Base-by-base conservation (phyloP, 2,888 invertebrate species). In the Diaprepes abbreviatus region DNA sequence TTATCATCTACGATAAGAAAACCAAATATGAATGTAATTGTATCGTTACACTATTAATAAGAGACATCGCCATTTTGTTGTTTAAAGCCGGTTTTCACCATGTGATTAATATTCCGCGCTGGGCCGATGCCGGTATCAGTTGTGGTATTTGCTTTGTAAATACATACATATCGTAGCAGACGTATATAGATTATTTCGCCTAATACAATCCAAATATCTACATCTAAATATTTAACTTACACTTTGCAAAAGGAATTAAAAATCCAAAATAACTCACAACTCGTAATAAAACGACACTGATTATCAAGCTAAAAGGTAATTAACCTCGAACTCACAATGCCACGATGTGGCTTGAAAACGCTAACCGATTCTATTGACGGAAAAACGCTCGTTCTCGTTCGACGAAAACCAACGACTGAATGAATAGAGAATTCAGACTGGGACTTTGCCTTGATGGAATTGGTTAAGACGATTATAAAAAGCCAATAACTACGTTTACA, bases 301-400 rank as follows among this genome's bases (percentile, higher is more conserved):
- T 28, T 28, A 28, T 50, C 48, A 33, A 48, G 33, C 58, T 16
- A 33, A 65, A 43, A 50, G 66, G 66, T 66, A 58, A 66, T 43
- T 66, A 66, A 66, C 66, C 66, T 66, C 66, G 50, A 66, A 66
- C 66, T 66, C 58, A 52, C 66, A 66, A 58, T 50, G 58, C 58
- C 66, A 58, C 66, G 55, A 45, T 50, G 45, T 31, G 38, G 36
- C 28, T 65, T 31, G 55, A 65, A 64, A 55, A 57, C 45, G 45
- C 45, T 31, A 48, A 33, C 38, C 50, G 52, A 16, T 43, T 66
- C 45, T 57, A 45, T 59, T 52, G 50, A 55, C 21, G 55, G 35
- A 19, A 45, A 55, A 24, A 55, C 50, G 38, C 55, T 16, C 21
- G 12, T 36, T 36, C 55, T 50, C 55, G 36, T 19, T 31, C 36